Base-by-base conservation (phyloP, 2,113 vertebrate species). In the Lepus europaeus region DNA sequence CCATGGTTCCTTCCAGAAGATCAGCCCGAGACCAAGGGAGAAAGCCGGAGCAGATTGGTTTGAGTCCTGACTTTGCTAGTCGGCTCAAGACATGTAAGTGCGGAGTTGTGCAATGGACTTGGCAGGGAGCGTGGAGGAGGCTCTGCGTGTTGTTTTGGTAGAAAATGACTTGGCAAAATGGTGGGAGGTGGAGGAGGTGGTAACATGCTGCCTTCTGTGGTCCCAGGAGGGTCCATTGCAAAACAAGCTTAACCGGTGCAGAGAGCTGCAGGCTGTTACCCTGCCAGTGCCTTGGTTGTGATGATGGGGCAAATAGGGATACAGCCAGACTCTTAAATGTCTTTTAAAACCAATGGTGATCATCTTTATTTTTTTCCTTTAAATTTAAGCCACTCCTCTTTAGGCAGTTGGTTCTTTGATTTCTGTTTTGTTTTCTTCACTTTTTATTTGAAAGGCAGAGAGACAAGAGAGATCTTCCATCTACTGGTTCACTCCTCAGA, bases 81-180 rank as follows among this genome's bases (percentile, higher is more conserved):
- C 23, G 22, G 59, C 78, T 96, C 77, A 78, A 86, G 92, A 95
- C 89, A 92, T 89, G 72, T 51, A 53, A 79, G 63, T 33, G 59
- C 72, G 14, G 70, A 84, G 36, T 97, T 96, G 93, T 90, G 95
- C 81, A 96, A 70, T 29, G 29, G 3, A 36, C 22, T 82, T 93
- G 94, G 93, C 89, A 89, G 72, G 22, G 2, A 20, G 10, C 3
- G 11, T 85, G 61, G 39, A 63, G 72, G 39, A 89, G 70, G 19
- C 81, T 89, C 68, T 3, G 45, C 51, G 80, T 31, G 49, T 88
- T 97, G 86, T 97, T 96, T 95, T 87, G 86, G 77, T 86, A 89
- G 95, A 95, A 92, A 89, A 91, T 94, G 85, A 96, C 61, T 94
- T 94, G 72, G 92, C 68, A 93, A 68, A 90, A 73, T 87, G n/a